A percentile compares a stretch with the other conserved stretches of the same genome.
Evolutionary conservation across 2,888 invertebrate genomes (phyloP).

Genomic region (Tachina lurida): DNA sequence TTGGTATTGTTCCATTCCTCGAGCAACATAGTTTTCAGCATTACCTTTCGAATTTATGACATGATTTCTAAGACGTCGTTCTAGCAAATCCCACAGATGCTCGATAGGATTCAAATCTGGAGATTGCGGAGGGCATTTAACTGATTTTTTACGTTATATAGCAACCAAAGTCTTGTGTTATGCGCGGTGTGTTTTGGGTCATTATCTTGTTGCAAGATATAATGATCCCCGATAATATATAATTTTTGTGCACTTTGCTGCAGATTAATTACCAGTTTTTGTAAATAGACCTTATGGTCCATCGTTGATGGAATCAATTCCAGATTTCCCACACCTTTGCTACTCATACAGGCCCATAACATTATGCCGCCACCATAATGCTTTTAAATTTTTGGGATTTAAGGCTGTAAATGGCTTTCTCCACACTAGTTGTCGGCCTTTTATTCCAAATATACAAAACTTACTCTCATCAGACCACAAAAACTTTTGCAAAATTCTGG

Average conservation of each 20-base stretch:
- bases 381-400: conserved; percentile 2
- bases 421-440: background rate
- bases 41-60: too few relatives aligned
- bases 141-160: conserved; percentile 1
- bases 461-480: conserved; percentile 20
- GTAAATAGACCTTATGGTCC: background rate
- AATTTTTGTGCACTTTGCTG: too few relatives aligned
- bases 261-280: too few relatives aligned
- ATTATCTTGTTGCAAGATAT: conserved; percentile 12
- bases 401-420: conserved; percentile 6
- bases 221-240: background rate
- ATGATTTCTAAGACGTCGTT: conserved; percentile 35
- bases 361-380: too few relatives aligned
- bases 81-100: conserved; percentile 62
- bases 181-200: conserved; percentile 8
- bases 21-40: too few relatives aligned
- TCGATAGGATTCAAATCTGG: conserved; percentile 70
- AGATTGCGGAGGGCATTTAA: conserved; percentile 51
- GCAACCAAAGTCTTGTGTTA: conserved; percentile 4
- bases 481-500: conserved; percentile 11
- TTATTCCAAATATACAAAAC: conserved; percentile 8
- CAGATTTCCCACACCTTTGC: too few relatives aligned
- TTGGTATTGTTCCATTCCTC: background rate
- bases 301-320: background rate
- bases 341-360: too few relatives aligned